A percentile compares a stretch with the other conserved stretches of the same genome.
Evolutionary conservation across 1,140 invertebrate species (phyloP).

Genomic region (Carcinoscorpius rotundicauda): DNA sequence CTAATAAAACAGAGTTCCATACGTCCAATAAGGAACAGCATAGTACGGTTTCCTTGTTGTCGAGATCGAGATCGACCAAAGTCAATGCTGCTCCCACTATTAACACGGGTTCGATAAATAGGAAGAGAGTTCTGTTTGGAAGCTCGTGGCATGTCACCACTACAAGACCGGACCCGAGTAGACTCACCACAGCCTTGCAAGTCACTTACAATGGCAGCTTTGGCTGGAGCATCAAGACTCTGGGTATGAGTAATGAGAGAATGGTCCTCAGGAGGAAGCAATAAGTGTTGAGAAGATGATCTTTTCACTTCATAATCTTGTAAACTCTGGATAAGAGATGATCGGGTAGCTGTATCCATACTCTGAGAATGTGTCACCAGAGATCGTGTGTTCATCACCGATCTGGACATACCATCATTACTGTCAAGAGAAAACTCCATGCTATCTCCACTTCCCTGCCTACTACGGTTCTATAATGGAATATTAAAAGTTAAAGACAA

Average conservation of each 20-base stretch:
- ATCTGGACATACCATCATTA: too few relatives aligned
- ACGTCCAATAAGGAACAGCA: slow-evolving; percentile 77
- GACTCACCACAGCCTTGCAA: slow-evolving; percentile 4
- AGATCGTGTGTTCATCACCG: not conserved
- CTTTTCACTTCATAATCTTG: slow-evolving; percentile 4
- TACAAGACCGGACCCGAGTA: slow-evolving; percentile 14
- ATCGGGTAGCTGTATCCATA: slow-evolving; percentile 2
- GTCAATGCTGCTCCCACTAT: slow-evolving; percentile 11
- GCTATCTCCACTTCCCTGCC: too few relatives aligned
- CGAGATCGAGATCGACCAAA: slow-evolving; percentile 2
- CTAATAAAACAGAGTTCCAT: slow-evolving; percentile 78
- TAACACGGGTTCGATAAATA: slow-evolving; percentile 10
- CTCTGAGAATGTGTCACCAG: slow-evolving; percentile 12
- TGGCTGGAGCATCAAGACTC: slow-evolving; percentile 20
- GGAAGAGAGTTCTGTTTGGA: slow-evolving; percentile 20
- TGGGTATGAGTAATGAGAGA: slow-evolving; percentile 25
- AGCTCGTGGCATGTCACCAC: slow-evolving; percentile 15
- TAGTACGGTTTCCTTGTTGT: slow-evolving; percentile 69
- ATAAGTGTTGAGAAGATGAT: not conserved
- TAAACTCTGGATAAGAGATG: not conserved
- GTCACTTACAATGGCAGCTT: slow-evolving; percentile 21
- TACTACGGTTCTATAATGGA: too few relatives aligned
- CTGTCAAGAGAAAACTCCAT: too few relatives aligned
- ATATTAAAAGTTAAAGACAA: too few relatives aligned
- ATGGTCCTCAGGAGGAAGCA: slow-evolving; percentile 11